Evolutionary conservation across 2,888 invertebrate genomes (phyloP), one percentile per base, ranked within the genome.

Genomic region (Pyralis farinalis): DNA sequence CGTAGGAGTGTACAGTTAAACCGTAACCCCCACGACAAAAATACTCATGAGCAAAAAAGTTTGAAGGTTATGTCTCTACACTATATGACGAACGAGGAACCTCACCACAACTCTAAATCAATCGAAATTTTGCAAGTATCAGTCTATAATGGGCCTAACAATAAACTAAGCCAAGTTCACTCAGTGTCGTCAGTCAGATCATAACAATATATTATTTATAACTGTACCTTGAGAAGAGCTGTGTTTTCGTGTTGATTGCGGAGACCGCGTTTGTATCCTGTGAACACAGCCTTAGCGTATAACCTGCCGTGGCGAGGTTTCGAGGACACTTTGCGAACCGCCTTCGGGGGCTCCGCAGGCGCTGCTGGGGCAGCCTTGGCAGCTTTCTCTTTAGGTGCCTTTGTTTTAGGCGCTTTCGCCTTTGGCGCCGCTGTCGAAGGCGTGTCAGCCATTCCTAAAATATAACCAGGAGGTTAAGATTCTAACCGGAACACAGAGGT

Each of bases 201-300:
- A 50, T 46, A 44, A 37, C 47, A 21, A 34, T 40, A 30, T n/a
- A 20, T 20, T n/a, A 42, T n/a, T n/a, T n/a, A n/a, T n/a, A n/a
- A n/a, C n/a, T 50, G 43, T 54, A 92, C 94, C 91, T 96, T 98
- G 47, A 99, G 89, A 12, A 99, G 93, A 12, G 99, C 96, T 44
- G 98, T 98, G 89, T 97, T 97, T 89, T 99, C 99, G 70, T 97
- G 96, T 85, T 99, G 99, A 82, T 98, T 99, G 57, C 99, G 94
- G 49, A 98, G 93, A 51, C 99, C 98, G 63, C 99, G 94, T 84
- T 97, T 98, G 88, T 95, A 96, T 59, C 96, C 96, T 56, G 98
- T 97, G 90, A 99, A 99, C 40, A 98, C 95, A 30, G 98, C 98
- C 87, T 98, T 98, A n/a, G 97, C 97, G 72, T 98, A 99, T 35